Evolutionary conservation across 2,797 vertebrate species (phyloP).

Genomic region (Smutsia temminckii): DNA sequence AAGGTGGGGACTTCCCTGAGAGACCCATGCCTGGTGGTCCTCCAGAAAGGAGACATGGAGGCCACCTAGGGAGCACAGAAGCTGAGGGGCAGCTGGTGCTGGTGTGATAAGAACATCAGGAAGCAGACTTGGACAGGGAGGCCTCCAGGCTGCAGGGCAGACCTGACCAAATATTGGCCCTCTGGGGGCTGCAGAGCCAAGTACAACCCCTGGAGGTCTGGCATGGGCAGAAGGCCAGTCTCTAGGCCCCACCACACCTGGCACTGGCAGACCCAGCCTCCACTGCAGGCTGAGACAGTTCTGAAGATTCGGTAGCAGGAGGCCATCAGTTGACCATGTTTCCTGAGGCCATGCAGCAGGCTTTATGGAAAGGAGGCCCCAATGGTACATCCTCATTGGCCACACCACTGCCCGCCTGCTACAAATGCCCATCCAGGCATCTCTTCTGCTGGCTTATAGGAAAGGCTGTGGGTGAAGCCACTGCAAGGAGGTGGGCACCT

Average conservation of each 20-base stretch:
- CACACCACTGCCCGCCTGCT: rapidly evolving
- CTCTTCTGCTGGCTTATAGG: no score
- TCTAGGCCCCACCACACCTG: neutral
- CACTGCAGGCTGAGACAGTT: rapidly evolving
- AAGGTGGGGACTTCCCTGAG: neutral
- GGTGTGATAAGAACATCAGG: rapidly evolving
- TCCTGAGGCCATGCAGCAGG: rapidly evolving
- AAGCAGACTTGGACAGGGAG: neutral
- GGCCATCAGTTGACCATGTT: rapidly evolving
- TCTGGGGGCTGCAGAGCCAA: neutral
- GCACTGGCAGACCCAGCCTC: neutral
- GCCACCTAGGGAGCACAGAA: rapidly evolving
- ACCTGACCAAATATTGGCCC: no score
- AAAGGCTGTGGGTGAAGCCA: rapidly evolving
- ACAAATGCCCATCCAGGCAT: neutral
- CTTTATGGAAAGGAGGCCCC: rapidly evolving
- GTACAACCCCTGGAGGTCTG: rapidly evolving
- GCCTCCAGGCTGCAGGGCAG: rapidly evolving
- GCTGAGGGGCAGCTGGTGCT: neutral
- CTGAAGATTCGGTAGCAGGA: rapidly evolving
- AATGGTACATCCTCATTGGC: rapidly evolving
- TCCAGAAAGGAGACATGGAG: rapidly evolving
- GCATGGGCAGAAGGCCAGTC: neutral
- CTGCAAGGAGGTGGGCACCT: rapidly evolving
- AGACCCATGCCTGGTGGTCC: neutral